Base-by-base conservation (phyloP, 2,888 invertebrate genomes). In the Calameuta idolon region DNA sequence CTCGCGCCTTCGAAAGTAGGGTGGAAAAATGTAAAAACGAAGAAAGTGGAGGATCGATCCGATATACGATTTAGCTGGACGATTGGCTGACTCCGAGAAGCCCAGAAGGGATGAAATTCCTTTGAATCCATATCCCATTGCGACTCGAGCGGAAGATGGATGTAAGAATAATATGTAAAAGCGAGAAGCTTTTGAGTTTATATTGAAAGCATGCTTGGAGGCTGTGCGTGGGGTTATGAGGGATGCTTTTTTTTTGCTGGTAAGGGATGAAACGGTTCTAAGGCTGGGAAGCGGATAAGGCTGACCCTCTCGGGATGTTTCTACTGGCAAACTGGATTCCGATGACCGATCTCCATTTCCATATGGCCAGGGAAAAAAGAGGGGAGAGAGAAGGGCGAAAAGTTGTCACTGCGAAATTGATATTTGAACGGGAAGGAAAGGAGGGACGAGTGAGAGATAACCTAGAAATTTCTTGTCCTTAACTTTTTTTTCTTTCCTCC, bases 261-360 rank as follows among this genome's bases (percentile, higher is more conserved):
- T 69, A 40, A 76, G 75, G 77, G 79, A 79, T 68, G 79, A 77
- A 76, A 74, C 75, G 74, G 40, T 15, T 37, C 73, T 73, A 34
- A 35, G 74, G 74, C 35, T 30, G 34, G 73, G 68, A 75, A 37
- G 33, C 75, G 55, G 79, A 76, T 76, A 73, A 30, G 85, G 85
- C 85, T 89, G 89, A 90, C 89, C 90, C 87, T 88, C 87, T 85
- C 85, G 86, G 88, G 89, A 89, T 89, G 87, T 90, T 90, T 89
- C 89, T 84, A 88, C 89, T 88, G 83, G 87, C 88, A 90, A 91
- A 91, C 89, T 89, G 86, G 88, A 91, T 91, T 90, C 85, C 88
- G 86, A 88, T 88, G 88, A 88, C 86, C 88, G 86, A 90, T 90
- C 88, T 89, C 88, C 86, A 91, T 91, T 91, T 90, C 89, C 90